Evolutionary conservation across 2,797 vertebrate genomes (phyloP), one percentile per base, ranked within the genome.

Genomic region (Vespertilio murinus): DNA sequence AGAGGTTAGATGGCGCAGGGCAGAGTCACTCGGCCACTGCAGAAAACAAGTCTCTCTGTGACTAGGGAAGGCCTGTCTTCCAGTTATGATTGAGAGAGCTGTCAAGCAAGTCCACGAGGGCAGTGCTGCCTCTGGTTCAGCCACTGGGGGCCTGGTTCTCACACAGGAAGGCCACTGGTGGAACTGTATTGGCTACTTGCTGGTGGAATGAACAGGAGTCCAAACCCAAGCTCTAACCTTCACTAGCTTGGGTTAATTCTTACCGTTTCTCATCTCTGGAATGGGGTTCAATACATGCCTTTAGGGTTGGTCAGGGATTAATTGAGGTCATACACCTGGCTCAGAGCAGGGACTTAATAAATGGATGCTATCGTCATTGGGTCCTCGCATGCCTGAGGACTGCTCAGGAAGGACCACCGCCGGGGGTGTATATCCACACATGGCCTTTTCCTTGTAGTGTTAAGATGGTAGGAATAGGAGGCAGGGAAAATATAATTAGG

Each of bases 391-490:
- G 38, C 82, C 40, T 87, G 30, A 83, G 65, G 42, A 88, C 12
- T 86, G 6, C 45, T 94, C 38, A 77, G 88, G 49, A 91, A 70
- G 65, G 59, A 56, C 40, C 25, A 38, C 28, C 56, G 7, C 9
- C 42, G 18, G 84, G 42, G 14, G 8, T 30, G 9, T 78, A 8
- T 67, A 75, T 40, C 61, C 35, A 73, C n/a, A 40, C 13, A 25
- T 42, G 54, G 38, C 73, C 33, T 83, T 96, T 90, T 42, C 77
- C 25, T 92, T 86, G 6, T 90, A 83, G 59, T 8, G 8, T 47
- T 94, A 92, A 87, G 33, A 78, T 71, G 42, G 82, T 67, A 88
- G 40, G 91, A 90, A 93, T 64, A 80, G 56, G 52, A 88, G 67
- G 42, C 33, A 89, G 67, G 54, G 38, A 54, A 64, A 38, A 85